Percentiles rank a stretch among this genome's conserved stretches.
phyloP scores from a whole-genome alignment of 2,888 invertebrate genomes.

The Thereva unica region DNA sequence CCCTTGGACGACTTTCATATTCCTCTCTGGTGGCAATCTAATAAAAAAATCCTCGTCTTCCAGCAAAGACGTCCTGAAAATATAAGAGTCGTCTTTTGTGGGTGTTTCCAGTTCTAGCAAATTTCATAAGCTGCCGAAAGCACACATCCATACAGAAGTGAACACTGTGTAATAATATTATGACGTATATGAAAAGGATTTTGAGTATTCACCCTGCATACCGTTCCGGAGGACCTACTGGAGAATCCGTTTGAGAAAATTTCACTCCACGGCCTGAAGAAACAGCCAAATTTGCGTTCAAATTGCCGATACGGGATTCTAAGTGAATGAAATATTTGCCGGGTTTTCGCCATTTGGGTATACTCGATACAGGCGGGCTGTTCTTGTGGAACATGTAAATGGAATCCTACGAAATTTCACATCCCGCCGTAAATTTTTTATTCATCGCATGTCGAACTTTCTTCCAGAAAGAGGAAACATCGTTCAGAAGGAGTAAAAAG shows the following conservation, averaged over 20 bases:
- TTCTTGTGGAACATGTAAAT: slow-evolving; percentile 14
- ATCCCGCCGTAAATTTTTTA: slow-evolving; percentile 32
- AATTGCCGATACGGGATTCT: slow-evolving; percentile 35
- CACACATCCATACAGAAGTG: slow-evolving; percentile 16
- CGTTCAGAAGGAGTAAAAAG: too few relatives aligned
- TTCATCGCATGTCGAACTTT: slow-evolving; percentile 34
- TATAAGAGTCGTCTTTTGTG: background rate
- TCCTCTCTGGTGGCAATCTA: slow-evolving; percentile 15
- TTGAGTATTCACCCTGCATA: slow-evolving; percentile 30
- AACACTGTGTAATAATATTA: slow-evolving; percentile 29
- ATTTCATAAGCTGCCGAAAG: slow-evolving; percentile 26
- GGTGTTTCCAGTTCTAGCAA: slow-evolving; percentile 7
- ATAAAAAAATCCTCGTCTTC: slow-evolving; percentile 2
- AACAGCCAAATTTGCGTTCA: slow-evolving; percentile 34
- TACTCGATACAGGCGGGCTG: slow-evolving; percentile 20
- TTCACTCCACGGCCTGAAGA: slow-evolving; percentile 22
- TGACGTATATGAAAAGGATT: slow-evolving; percentile 33
- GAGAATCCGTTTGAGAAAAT: slow-evolving; percentile 18
- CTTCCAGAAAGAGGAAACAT: background rate
- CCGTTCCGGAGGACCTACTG: slow-evolving; percentile 15
- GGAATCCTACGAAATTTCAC: slow-evolving; percentile 24
- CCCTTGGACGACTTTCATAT: slow-evolving; percentile 6
- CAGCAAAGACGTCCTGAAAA: background rate
- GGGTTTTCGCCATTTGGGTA: slow-evolving; percentile 23
- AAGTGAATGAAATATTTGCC: slow-evolving; percentile 36